Percentiles rank a stretch among this genome's conserved stretches.
Evolutionary conservation across 2,888 invertebrate species (phyloP).

Genomic region (Ectobius pallidus): DNA sequence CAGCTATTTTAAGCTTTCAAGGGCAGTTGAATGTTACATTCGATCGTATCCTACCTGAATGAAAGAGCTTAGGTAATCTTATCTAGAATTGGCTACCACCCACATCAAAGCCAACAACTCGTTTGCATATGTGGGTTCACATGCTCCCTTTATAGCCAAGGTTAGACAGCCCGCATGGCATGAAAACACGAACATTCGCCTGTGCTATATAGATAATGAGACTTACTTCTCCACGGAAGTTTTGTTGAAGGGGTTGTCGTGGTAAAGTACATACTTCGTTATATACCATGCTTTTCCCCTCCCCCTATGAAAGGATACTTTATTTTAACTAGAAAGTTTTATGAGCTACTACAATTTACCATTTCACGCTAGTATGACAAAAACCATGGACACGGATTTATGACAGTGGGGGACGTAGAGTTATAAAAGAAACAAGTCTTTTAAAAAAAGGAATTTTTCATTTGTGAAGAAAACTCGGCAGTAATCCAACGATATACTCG

Average conservation of each 20-base stretch:
- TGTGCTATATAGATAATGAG: neutral
- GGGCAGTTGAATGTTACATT: neutral
- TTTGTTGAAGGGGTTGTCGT: neutral
- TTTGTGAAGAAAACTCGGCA: too few species aligned
- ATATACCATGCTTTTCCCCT: too few species aligned
- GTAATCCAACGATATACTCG: too few species aligned
- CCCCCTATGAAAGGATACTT: too few species aligned
- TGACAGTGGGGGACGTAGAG: too few species aligned
- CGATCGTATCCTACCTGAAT: neutral
- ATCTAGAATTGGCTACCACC: neutral
- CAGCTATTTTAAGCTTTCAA: neutral
- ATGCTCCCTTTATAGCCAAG: neutral
- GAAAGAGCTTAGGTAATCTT: neutral
- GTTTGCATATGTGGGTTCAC: neutral
- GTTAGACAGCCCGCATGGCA: neutral
- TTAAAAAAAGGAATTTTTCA: too few species aligned
- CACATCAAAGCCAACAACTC: neutral
- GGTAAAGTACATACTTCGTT: too few species aligned
- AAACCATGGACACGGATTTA: too few species aligned
- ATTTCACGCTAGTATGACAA: too few species aligned
- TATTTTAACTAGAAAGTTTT: too few species aligned
- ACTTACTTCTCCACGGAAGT: neutral
- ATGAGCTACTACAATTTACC: too few species aligned
- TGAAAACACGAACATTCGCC: neutral
- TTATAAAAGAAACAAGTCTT: too few species aligned